phyloP scores from a whole-genome alignment of 2,113 vertebrate species.

The Cheirogaleus medius region DNA sequence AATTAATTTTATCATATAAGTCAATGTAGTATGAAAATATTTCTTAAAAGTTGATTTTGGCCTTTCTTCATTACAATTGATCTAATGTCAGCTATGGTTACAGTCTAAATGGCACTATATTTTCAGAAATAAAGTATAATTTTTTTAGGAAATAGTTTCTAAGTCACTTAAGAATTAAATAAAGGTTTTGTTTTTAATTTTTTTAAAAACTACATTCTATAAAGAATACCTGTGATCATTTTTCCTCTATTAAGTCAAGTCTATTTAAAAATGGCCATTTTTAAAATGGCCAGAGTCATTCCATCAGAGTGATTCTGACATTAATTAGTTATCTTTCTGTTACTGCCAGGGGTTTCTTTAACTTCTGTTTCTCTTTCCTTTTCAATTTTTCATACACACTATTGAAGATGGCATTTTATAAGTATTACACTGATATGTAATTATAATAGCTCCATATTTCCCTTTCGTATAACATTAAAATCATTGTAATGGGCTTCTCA shows the following conservation, averaged over 20 bases:
- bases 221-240: not conserved
- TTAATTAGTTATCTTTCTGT: not conserved
- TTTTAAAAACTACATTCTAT: not conserved
- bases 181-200: not conserved
- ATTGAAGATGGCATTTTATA: not conserved
- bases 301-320: not conserved
- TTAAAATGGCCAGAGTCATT: not conserved
- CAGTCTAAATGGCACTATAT: not conserved
- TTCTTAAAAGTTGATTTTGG: slow-evolving; percentile 8
- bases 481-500: not conserved
- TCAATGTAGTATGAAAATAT: not conserved
- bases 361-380: not conserved
- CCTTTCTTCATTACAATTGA: not conserved
- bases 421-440: not conserved
- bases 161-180: not conserved
- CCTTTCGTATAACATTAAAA: not conserved
- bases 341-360: not conserved
- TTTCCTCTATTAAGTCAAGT: not conserved
- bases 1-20: not conserved
- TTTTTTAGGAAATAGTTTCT: not conserved
- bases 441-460: not conserved
- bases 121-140: not conserved
- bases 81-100: not conserved
- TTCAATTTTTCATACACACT: not conserved
- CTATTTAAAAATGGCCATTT: not conserved